phyloP scores from a whole-genome alignment of 2,113 vertebrate genomes.

The Zapus hudsonius region DNA sequence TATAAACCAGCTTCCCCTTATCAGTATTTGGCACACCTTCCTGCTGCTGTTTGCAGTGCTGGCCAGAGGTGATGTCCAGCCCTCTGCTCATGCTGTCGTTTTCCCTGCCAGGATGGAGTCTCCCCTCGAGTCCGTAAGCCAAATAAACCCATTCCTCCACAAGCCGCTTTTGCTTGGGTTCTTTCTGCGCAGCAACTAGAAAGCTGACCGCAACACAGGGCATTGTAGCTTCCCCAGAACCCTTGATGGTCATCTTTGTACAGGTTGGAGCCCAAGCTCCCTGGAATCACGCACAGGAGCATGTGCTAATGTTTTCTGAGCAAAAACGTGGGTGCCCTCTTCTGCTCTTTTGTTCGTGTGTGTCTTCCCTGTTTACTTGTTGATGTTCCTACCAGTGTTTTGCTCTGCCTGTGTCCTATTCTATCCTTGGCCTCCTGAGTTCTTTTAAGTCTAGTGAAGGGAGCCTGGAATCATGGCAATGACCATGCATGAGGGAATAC shows the following conservation, averaged over 20 bases:
- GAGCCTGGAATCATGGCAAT: not conserved
- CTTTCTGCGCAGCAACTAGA: too few relatives aligned
- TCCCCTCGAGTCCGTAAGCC: too few relatives aligned
- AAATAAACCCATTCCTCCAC: too few relatives aligned
- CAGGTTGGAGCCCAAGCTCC: not conserved
- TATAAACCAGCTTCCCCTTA: too few relatives aligned
- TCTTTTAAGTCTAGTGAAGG: conserved; percentile 17
- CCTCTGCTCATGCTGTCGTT: too few relatives aligned
- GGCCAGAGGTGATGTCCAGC: too few relatives aligned
- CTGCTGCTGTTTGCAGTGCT: too few relatives aligned
- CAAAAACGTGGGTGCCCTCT: not conserved
- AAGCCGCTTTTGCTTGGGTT: too few relatives aligned
- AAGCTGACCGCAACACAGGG: too few relatives aligned
- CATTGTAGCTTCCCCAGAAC: not conserved
- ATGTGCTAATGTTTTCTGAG: not conserved
- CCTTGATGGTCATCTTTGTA: not conserved
- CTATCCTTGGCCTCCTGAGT: not conserved
- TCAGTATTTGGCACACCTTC: too few relatives aligned
- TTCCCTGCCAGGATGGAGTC: too few relatives aligned
- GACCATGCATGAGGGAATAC: not conserved
- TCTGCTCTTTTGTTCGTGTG: not conserved
- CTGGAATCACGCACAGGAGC: not conserved
- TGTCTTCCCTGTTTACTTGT: not conserved
- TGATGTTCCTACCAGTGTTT: not conserved
- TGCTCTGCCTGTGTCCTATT: not conserved